A percentile compares a stretch with the other conserved stretches of the same genome.
These are phyloP conservation scores for Meloidogyne hapla DNA, from an alignment of 1,140 invertebrate species.

Conservation along the genomic window DNA sequence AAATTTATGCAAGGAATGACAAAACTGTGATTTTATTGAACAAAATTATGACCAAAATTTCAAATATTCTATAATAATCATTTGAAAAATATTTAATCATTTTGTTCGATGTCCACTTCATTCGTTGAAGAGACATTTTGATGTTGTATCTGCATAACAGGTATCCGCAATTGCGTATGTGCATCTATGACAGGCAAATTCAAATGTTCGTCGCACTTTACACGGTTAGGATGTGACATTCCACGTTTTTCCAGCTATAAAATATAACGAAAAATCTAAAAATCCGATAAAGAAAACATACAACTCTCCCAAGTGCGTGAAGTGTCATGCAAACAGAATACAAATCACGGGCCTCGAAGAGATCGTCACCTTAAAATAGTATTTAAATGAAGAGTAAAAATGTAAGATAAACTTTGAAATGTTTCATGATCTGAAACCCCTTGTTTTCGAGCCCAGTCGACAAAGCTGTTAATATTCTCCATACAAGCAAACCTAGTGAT, in stretches of 20 bases:
- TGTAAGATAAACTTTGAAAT: slow-evolving; percentile 73
- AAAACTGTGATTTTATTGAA: too few relatives aligned
- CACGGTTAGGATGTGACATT: slow-evolving; percentile 21
- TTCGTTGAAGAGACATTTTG: background rate
- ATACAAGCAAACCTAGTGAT: slow-evolving; percentile 85
- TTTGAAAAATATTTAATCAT: background rate
- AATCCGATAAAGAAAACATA: background rate
- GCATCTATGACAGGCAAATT: slow-evolving; percentile 18
- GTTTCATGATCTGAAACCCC: slow-evolving; percentile 89
- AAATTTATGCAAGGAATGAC: too few relatives aligned
- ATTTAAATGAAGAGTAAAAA: background rate
- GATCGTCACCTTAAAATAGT: slow-evolving; percentile 69
- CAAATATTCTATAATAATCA: too few relatives aligned
- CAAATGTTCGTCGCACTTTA: slow-evolving; percentile 13
- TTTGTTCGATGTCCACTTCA: background rate
- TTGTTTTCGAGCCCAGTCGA: slow-evolving; percentile 77
- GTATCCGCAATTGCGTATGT: background rate
- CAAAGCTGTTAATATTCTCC: slow-evolving; percentile 94
- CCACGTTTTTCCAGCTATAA: slow-evolving; percentile 24
- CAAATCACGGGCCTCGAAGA: slow-evolving; percentile 90
- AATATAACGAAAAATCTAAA: background rate
- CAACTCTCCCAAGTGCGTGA: slow-evolving; percentile 85
- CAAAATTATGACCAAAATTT: too few relatives aligned
- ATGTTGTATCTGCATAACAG: background rate
- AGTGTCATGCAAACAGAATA: slow-evolving; percentile 90